Percentiles rank a stretch among this genome's conserved stretches.
These are phyloP conservation scores for Ochropacha duplaris DNA, from an alignment of 2,888 invertebrate genomes.

Conservation along the genomic window DNA sequence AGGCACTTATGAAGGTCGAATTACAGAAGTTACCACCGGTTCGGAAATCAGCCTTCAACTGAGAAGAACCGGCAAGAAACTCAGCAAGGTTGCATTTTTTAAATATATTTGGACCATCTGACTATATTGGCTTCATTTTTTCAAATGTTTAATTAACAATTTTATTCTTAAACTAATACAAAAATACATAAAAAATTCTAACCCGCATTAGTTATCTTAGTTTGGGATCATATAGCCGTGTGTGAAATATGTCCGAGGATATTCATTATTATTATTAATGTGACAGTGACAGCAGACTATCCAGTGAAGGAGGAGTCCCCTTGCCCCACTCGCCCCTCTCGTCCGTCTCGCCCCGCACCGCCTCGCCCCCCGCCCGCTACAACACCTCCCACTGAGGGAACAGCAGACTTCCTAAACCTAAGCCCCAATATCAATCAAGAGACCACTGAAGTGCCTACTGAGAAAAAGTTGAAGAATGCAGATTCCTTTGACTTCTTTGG, in stretches of 20 bases:
- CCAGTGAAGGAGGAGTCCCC: conserved; percentile 47
- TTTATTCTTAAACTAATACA: no score
- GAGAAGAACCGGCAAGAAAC: no score
- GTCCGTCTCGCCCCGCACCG: conserved; percentile 16
- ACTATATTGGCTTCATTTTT: no score
- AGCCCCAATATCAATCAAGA: conserved; percentile 23
- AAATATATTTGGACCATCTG: no score
- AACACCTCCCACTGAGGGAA: conserved; percentile 26
- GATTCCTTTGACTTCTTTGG: conserved; percentile 85
- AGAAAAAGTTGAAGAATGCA: conserved; percentile 58
- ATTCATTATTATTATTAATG: neutral
- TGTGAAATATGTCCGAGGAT: neutral
- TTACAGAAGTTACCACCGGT: no score
- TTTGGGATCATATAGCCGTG: no score
- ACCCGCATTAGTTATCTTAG: no score
- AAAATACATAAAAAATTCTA: no score
- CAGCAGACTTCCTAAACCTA: conserved; percentile 67
- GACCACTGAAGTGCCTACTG: conserved; percentile 26
- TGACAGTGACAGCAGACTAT: conserved; percentile 65
- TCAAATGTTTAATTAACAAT: no score
- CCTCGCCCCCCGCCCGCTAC: conserved; percentile 13
- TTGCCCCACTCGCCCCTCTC: conserved; percentile 31
- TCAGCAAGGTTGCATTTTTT: no score
- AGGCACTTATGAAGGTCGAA: no score
- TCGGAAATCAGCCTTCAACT: no score